Evolutionary conservation across 2,888 invertebrate genomes (phyloP).

Genomic region (Morpho deidamia): DNA sequence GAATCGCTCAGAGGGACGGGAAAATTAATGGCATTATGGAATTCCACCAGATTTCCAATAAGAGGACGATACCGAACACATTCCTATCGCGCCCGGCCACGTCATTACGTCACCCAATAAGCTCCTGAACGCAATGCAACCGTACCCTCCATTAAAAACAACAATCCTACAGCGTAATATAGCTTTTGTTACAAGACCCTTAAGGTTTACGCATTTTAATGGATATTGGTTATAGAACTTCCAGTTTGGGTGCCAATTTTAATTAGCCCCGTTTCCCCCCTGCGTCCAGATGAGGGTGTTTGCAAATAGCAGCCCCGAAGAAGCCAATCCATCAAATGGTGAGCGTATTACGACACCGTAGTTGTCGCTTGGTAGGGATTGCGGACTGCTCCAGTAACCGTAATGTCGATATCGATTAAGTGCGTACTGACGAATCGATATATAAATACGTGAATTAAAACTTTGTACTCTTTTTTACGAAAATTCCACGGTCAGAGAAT

Average conservation of each 20-base stretch:
- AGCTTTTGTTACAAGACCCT: slow-evolving; percentile 25
- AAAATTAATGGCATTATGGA: slow-evolving; percentile 23
- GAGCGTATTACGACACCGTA: slow-evolving; percentile 74
- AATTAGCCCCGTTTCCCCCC: slow-evolving; percentile 56
- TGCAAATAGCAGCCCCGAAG: slow-evolving; percentile 76
- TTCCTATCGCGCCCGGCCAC: slow-evolving; percentile 27
- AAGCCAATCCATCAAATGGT: slow-evolving; percentile 78
- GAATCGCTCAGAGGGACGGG: slow-evolving; percentile 24
- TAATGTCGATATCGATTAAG: slow-evolving; percentile 28
- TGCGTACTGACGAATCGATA: slow-evolving; percentile 2
- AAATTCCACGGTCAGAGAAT: no score
- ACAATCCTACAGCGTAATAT: slow-evolving; percentile 19
- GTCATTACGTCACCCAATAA: slow-evolving; percentile 41
- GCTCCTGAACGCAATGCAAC: slow-evolving; percentile 35
- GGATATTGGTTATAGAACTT: slow-evolving; percentile 25
- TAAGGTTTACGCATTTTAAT: slow-evolving; percentile 29
- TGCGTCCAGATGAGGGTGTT: slow-evolving; percentile 68
- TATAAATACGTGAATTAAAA: no score
- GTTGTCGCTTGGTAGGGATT: slow-evolving; percentile 54
- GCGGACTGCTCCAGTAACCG: slow-evolving; percentile 16
- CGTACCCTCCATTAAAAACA: slow-evolving; percentile 26
- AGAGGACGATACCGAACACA: slow-evolving; percentile 24
- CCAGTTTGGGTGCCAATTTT: slow-evolving; percentile 63
- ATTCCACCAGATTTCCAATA: slow-evolving; percentile 29
- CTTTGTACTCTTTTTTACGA: no score